Evolutionary conservation across 2,113 vertebrate species (phyloP).

Genomic region (Oplegnathus fasciatus): DNA sequence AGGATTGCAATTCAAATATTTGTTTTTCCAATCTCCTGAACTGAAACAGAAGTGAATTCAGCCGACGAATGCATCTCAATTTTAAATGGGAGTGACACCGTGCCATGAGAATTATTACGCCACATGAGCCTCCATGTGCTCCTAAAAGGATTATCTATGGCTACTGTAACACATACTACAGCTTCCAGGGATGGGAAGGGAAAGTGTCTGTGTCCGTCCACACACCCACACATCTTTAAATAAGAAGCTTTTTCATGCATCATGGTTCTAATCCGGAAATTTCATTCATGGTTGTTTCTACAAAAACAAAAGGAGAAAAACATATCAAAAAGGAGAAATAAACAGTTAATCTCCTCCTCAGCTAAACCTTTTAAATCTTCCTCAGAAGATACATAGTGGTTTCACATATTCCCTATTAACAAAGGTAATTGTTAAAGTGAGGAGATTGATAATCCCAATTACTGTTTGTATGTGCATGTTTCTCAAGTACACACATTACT

Average conservation of each 20-base stretch:
- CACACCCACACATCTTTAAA: constrained; percentile 20
- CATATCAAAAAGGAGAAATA: not conserved
- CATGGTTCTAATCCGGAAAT: constrained; percentile 20
- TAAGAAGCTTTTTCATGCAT: constrained; percentile 37
- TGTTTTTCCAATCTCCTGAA: constrained; percentile 2
- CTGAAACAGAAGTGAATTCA: constrained; percentile 3
- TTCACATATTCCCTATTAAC: not conserved
- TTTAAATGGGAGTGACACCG: constrained; percentile 13
- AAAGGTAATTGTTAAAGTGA: no score
- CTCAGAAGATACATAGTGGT: not conserved
- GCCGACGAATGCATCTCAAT: constrained; percentile 11
- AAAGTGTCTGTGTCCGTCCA: not conserved
- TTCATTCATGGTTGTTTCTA: constrained; percentile 27
- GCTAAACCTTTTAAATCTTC: not conserved
- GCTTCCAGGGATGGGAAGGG: constrained; percentile 3
- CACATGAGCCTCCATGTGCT: constrained; percentile 12
- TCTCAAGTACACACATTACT: not conserved
- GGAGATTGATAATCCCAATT: not conserved
- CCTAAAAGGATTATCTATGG: constrained; percentile 50
- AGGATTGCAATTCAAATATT: not conserved
- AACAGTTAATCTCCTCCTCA: not conserved
- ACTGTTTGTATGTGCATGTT: not conserved
- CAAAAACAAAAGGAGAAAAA: constrained; percentile 10
- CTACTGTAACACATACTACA: constrained; percentile 32
- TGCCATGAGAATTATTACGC: constrained; percentile 12